phyloP scores from a whole-genome alignment of 2,113 vertebrate genomes.

The Cynoglossus semilaevis region DNA sequence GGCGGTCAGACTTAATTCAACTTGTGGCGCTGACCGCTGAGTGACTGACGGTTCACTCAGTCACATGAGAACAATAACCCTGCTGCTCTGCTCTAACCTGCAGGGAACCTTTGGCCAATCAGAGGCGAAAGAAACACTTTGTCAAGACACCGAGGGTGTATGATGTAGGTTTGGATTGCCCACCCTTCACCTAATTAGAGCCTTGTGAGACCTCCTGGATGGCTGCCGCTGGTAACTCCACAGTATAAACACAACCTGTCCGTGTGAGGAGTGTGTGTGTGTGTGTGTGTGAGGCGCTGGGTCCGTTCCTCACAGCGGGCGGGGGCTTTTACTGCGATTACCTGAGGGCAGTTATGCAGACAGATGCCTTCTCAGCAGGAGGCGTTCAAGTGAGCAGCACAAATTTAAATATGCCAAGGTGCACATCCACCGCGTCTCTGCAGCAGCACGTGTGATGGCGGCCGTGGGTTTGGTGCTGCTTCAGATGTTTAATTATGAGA shows the following conservation, averaged over 20 bases:
- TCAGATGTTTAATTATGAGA: no score
- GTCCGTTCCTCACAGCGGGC: slow-evolving; percentile 59
- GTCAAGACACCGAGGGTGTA: slow-evolving; percentile 22
- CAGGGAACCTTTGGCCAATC: slow-evolving; percentile 38
- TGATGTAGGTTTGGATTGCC: slow-evolving; percentile 53
- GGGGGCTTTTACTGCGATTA: slow-evolving; percentile 68
- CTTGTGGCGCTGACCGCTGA: neutral
- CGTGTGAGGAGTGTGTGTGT: slow-evolving; percentile 5
- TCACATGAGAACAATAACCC: slow-evolving; percentile 27
- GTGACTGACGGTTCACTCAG: slow-evolving; percentile 4
- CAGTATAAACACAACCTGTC: slow-evolving; percentile 63
- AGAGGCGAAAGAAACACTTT: slow-evolving; percentile 33
- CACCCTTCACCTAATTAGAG: slow-evolving; percentile 63
- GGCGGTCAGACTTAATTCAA: no score
- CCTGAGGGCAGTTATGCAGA: slow-evolving; percentile 64
- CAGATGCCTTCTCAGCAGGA: slow-evolving; percentile 71
- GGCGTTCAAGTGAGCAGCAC: slow-evolving; percentile 39
- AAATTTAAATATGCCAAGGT: slow-evolving; percentile 28
- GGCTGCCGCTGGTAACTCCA: slow-evolving; percentile 36
- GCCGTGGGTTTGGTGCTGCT: neutral
- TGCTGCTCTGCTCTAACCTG: slow-evolving; percentile 17
- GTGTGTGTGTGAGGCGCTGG: slow-evolving; percentile 40
- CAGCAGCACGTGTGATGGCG: neutral
- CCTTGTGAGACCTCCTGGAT: slow-evolving; percentile 44
- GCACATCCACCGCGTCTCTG: slow-evolving; percentile 5